These are phyloP conservation scores for Helleia helle DNA, from an alignment of 2,888 invertebrate genomes.

Conservation along the genomic window DNA sequence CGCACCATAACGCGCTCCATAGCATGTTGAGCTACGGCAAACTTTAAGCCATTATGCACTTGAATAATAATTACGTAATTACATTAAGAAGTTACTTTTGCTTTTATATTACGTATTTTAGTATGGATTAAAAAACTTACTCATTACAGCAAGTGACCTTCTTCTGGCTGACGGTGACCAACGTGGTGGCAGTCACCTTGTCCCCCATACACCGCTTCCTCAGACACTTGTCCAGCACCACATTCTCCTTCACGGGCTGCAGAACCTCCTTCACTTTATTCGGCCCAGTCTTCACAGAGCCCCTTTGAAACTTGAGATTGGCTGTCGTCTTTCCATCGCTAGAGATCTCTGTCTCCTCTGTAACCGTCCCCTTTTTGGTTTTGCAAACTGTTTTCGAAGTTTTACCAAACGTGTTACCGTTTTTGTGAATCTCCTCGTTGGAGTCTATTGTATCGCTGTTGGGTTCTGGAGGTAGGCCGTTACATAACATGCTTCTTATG, in stretches of 20 bases:
- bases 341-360: conserved; percentile 59
- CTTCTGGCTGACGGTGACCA: conserved; percentile 63
- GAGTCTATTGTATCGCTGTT: conserved; percentile 47
- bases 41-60: too few relatives aligned
- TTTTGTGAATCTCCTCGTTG: conserved; percentile 49
- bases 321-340: conserved; percentile 55
- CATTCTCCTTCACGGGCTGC: conserved; percentile 50
- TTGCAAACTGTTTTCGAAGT: conserved; percentile 52
- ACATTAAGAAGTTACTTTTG: too few relatives aligned
- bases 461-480: conserved; percentile 51
- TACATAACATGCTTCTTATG: conserved; percentile 55
- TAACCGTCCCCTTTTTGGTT: conserved; percentile 56
- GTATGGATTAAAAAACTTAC: too few relatives aligned
- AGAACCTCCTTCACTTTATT: conserved; percentile 52
- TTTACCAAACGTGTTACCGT: conserved; percentile 57
- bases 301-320: conserved; percentile 57
- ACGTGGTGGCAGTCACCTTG: conserved; percentile 52
- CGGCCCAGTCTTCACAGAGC: conserved; percentile 53
- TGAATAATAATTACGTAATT: too few relatives aligned
- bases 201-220: conserved; percentile 59
- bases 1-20: too few relatives aligned
- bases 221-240: conserved; percentile 44
- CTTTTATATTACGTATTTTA: too few relatives aligned
- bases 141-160: conserved; percentile 64
- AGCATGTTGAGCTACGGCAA: too few relatives aligned